A percentile compares a stretch with the other conserved stretches of the same genome.
These are phyloP conservation scores for Oegoconia quadripuncta DNA, from an alignment of 2,888 invertebrate genomes.

Conservation along the genomic window DNA sequence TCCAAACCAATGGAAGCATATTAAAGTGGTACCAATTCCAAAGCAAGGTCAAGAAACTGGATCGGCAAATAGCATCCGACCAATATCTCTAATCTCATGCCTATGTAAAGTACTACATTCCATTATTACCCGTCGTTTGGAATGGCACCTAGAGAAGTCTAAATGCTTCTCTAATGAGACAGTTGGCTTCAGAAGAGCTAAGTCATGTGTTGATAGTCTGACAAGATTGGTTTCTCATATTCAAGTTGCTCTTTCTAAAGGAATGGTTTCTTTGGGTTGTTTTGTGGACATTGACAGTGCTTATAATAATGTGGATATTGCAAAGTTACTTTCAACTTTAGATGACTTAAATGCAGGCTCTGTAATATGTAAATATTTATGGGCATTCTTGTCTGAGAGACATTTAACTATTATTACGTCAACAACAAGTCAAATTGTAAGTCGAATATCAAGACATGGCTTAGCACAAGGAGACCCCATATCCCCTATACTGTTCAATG, in stretches of 20 bases:
- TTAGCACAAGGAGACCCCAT: no score
- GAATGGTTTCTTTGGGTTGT: neutral
- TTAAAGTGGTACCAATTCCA: neutral
- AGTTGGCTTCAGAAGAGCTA: conserved; percentile 12
- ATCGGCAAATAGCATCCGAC: neutral
- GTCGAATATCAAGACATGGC: no score
- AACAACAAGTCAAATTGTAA: no score
- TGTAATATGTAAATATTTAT: no score
- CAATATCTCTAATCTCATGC: neutral
- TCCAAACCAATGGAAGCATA: no score
- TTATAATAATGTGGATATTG: no score
- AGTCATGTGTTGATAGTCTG: conserved; percentile 16
- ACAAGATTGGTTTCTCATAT: conserved; percentile 10
- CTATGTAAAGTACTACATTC: neutral
- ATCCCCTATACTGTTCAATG: no score
- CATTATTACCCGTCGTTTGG: conserved; percentile 6
- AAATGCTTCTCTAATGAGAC: conserved; percentile 5
- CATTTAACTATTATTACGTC: no score
- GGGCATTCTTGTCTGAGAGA: no score
- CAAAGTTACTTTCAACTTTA: no score
- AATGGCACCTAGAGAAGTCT: conserved; percentile 16
- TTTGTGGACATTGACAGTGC: conserved; percentile 4
- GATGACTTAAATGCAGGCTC: no score
- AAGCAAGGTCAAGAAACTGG: neutral
- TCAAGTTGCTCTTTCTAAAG: conserved; percentile 7